phyloP scores from a whole-genome alignment of 2,888 invertebrate species.

The Oxycera nigricornis region DNA sequence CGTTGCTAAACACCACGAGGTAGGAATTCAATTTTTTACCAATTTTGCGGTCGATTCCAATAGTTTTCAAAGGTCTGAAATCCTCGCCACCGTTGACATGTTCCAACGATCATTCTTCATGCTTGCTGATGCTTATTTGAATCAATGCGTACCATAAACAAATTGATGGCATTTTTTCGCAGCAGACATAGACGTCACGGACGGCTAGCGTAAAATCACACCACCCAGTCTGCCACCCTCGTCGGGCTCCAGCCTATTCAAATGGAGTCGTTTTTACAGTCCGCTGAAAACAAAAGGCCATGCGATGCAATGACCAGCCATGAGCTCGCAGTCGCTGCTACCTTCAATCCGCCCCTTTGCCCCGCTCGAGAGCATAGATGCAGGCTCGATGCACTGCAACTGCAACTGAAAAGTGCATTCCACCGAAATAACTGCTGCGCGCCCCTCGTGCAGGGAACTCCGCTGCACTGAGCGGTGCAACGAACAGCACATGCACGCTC shows the following conservation, averaged over 20 bases:
- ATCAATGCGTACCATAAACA: too few species aligned
- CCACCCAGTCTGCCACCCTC: too few species aligned
- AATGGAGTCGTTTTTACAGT: background rate
- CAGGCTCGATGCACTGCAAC: background rate
- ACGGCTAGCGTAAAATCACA: too few species aligned
- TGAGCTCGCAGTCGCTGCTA: background rate
- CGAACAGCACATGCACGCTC: conserved; percentile 1
- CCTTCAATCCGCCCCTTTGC: background rate
- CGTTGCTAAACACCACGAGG: too few species aligned
- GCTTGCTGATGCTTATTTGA: too few species aligned
- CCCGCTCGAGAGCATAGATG: background rate
- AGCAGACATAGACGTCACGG: too few species aligned
- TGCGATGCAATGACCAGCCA: background rate
- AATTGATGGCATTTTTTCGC: too few species aligned
- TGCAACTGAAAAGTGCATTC: conserved; percentile 26
- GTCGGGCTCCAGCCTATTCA: background rate
- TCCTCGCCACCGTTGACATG: too few species aligned
- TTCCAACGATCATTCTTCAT: too few species aligned
- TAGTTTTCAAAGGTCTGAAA: too few species aligned
- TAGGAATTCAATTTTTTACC: too few species aligned
- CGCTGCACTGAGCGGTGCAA: background rate
- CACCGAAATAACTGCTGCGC: background rate
- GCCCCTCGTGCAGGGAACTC: background rate
- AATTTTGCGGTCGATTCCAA: too few species aligned
- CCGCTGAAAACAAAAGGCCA: background rate